Base-by-base conservation (phyloP, 2,113 vertebrate genomes). In the Xiphias gladius region DNA sequence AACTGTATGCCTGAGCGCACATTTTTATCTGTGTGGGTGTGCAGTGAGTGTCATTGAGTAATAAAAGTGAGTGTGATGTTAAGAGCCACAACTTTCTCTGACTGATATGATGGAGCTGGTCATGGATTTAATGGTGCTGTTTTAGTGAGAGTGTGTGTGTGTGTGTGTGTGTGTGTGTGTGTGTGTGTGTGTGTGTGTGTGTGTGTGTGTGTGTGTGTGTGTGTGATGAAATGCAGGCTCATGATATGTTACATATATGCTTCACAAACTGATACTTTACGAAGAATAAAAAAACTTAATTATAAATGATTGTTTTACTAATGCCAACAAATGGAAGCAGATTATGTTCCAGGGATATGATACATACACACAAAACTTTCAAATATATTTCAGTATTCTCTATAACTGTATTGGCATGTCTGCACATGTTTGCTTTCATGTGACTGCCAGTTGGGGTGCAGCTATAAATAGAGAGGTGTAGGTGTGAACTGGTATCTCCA, bases 381-480 rank as follows among this genome's bases (percentile, higher is more conserved):
- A 11, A 14, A 35, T 16, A 24, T 39, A 46, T 78, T n/a, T 73
- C 12, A 30, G 37, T 65, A n/a, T 70, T 20, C 37, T 59, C 19
- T 63, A 9, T 26, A 55, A 61, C 12, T 67, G 48, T 64, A 14
- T 26, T 61, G 63, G 43, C 20, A 32, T 59, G 74, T 73, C 19
- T 52, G 48, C 73, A 30, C 59, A 20, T 70, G 55, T 68, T 63
- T 65, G 48, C 48, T 76, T 69, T 76, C 11, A 59, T 80, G 73
- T 48, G 26, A 24, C 50, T 80, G 54, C 28, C 50, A 14, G 32
- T 5, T 62, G 65, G 57, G 39, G 32, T 7, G n/a, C 64, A 71
- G 72, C 74, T 89, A 69, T 84, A 85, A 89, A 88, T 91, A 87
- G 35, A 32, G 71, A 62, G 1, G 62, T 88, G 76, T 83, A 83